Evolutionary conservation across 2,888 invertebrate genomes (phyloP).

Genomic region (Pherbina coryleti): DNA sequence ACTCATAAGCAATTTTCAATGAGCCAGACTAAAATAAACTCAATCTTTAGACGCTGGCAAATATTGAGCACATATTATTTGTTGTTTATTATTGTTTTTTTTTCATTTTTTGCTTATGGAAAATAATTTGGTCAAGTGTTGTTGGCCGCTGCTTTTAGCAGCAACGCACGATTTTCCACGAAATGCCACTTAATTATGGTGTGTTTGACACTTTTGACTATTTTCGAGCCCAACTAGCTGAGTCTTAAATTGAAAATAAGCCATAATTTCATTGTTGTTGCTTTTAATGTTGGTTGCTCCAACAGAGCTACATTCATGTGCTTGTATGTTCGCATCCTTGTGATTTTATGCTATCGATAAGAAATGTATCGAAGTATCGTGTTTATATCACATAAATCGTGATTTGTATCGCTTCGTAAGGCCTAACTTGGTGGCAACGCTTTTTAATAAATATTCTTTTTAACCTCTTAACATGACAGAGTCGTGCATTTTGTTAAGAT

Average conservation of each 20-base stretch:
- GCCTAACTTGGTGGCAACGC: not conserved
- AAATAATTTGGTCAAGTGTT: conserved; percentile 31
- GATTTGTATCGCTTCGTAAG: conserved; percentile 28
- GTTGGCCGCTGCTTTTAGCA: not conserved
- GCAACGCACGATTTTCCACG: conserved; percentile 30
- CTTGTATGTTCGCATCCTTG: not conserved
- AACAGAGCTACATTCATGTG: not conserved
- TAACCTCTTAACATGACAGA: not conserved
- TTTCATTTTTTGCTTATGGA: not conserved
- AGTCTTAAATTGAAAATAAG: too few species aligned
- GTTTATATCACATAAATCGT: conserved; percentile 35
- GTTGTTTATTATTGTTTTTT: not conserved
- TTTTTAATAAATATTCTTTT: not conserved
- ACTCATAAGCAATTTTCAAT: conserved; percentile 18
- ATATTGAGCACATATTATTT: not conserved
- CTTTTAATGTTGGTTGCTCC: not conserved
- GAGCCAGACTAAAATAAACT: conserved; percentile 5
- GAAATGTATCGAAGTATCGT: conserved; percentile 30
- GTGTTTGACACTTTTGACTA: conserved; percentile 8
- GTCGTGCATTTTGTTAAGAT: not conserved
- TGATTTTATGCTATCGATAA: conserved; percentile 13
- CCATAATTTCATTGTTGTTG: too few species aligned
- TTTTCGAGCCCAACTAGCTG: not conserved
- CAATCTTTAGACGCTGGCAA: not conserved
- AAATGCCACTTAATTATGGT: conserved; percentile 22